Percentiles rank a stretch among this genome's conserved stretches.
Conservation (phyloP, 35 echinoderm and acorn worm genomes). For the Strongylocentrotus purpuratus region DNA sequence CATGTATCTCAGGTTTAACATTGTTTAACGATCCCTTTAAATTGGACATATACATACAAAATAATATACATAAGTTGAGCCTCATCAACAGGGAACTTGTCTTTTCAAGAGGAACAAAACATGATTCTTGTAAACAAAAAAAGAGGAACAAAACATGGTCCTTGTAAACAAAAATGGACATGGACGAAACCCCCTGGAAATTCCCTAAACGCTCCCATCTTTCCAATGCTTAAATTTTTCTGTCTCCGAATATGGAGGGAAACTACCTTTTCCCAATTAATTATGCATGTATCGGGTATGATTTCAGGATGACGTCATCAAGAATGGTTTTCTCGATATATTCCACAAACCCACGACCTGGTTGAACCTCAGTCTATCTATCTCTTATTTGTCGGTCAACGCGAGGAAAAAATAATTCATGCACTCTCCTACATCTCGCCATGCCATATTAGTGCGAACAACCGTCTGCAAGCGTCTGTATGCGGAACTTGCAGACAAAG, state of each 20-base stretch:
- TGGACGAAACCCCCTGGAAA: not conserved
- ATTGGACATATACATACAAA: too few species aligned
- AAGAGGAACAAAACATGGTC: too few species aligned
- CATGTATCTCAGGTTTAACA: too few species aligned
- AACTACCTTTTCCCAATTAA: not conserved
- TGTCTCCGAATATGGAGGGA: not conserved
- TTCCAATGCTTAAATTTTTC: not conserved
- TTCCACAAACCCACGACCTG: not conserved
- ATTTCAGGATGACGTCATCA: not conserved
- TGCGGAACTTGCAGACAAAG: not conserved
- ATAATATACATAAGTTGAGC: too few species aligned
- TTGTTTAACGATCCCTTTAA: too few species aligned
- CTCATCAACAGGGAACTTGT: too few species aligned
- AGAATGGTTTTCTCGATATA: not conserved
- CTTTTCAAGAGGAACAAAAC: too few species aligned
- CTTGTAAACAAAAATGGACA: too few species aligned
- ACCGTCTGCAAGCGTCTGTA: not conserved
- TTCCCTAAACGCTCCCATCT: not conserved
- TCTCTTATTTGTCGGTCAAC: not conserved
- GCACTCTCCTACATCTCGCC: not conserved
- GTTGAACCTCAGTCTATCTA: not conserved
- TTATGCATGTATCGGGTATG: constrained; percentile 10
- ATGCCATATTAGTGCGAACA: constrained; percentile 8
- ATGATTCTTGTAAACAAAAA: too few species aligned
- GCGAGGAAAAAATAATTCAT: not conserved